A percentile compares a stretch with the other conserved stretches of the same genome.
Evolutionary conservation across 2,888 invertebrate genomes (phyloP).

Genomic region (Cremastinae sp.): DNA sequence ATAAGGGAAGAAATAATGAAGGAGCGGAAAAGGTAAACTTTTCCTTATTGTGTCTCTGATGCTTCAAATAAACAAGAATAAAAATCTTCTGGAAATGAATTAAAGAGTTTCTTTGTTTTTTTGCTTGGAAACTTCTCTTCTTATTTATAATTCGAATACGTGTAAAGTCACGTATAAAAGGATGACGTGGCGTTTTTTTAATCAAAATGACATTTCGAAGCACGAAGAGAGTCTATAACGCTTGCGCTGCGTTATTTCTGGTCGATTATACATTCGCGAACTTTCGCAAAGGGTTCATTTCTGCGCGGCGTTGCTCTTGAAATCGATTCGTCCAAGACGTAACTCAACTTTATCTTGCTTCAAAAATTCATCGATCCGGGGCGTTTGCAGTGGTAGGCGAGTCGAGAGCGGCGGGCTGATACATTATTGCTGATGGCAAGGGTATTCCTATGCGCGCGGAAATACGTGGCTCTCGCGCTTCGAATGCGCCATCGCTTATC

Average conservation of each 20-base stretch:
- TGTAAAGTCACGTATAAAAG: not conserved
- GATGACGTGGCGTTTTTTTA: conserved; percentile 41
- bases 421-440: not conserved
- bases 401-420: not conserved
- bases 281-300: conserved; percentile 44
- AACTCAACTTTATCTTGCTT: not conserved
- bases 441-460: not conserved
- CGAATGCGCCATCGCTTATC: conserved; percentile 22
- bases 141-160: too few species aligned
- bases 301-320: not conserved
- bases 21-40: conserved; percentile 16
- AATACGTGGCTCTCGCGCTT: conserved; percentile 6
- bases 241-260: conserved; percentile 12
- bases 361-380: not conserved
- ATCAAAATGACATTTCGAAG: conserved; percentile 19
- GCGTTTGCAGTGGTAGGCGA: conserved; percentile 3
- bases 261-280: conserved; percentile 45
- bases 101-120: too few species aligned
- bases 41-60: too few species aligned
- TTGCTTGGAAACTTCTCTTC: too few species aligned
- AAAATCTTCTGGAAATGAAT: too few species aligned
- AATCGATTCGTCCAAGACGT: too few species aligned
- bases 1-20: not conserved
- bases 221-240: not conserved
- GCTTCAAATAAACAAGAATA: too few species aligned